Base-by-base conservation (phyloP, 2,888 invertebrate species). In the Rhamphomyia laevipes region DNA sequence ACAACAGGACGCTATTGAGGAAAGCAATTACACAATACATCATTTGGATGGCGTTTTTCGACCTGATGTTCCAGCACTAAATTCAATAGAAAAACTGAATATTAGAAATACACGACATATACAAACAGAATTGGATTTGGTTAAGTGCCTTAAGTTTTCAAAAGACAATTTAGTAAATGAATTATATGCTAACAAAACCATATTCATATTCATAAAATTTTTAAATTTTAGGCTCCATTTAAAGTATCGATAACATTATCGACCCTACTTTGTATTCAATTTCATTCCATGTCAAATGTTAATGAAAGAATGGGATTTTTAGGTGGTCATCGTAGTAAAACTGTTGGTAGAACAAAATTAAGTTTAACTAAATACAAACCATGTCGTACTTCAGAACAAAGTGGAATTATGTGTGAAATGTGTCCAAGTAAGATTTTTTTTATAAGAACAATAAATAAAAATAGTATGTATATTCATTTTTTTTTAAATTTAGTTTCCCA, bases 251-350 rank as follows among this genome's bases (percentile, higher is more conserved):
- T 85, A 50, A 69, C 75, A 57, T 71, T 80, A 51, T 75, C 80
- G 1, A 75, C 81, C 1, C 65, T 85, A 49, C 66, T 84, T 7
- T 64, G 76, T 38, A 80, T 84, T 77, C 84, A 85, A 61, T 72
- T 77, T 45, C 86, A 86, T 68, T 77, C 82, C 44, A 82, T 85
- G 68, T 72, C 78, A 33, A 81, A 80, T 1, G 75, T 77, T 54
- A 78, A 74, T 3, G 86, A 86, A 72, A 82, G 86, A 44, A 85
- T 85, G 77, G 86, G 86, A 2, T 74, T 86, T 56, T 64, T 82
- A 52, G 86, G 84, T 15, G 85, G 84, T 4, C 53, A 60, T 59
- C 46, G 51, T 11, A 51, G 47, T 17, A 54, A 54, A 52, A 35
- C 35, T 35, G 42, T 45, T 30, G 55, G 53, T 12, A 43, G 50